These are phyloP conservation scores for Venusia cambrica DNA, from an alignment of 2,888 invertebrate genomes.

Conservation along the genomic window DNA sequence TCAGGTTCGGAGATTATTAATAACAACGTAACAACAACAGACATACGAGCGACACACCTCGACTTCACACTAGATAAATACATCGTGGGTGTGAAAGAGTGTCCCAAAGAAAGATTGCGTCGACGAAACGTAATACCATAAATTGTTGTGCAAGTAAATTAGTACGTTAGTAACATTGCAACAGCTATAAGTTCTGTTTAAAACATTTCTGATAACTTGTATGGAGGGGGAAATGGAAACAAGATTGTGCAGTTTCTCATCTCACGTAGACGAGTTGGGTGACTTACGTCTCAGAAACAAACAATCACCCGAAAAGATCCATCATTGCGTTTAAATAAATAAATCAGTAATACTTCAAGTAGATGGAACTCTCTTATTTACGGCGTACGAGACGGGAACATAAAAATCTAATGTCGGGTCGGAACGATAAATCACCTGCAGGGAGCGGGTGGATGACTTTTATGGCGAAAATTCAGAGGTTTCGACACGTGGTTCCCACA, in stretches of 20 bases:
- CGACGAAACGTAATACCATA: neutral
- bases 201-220: too few species aligned
- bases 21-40: neutral
- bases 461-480: slow-evolving; percentile 61
- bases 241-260: too few species aligned
- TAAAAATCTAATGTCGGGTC: slow-evolving; percentile 67
- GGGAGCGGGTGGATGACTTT: slow-evolving; percentile 41
- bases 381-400: slow-evolving; percentile 62
- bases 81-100: too few species aligned
- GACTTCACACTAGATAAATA: slow-evolving; percentile 10
- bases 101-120: too few species aligned
- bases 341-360: slow-evolving; percentile 55
- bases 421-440: slow-evolving; percentile 28
- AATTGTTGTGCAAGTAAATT: too few species aligned
- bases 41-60: slow-evolving; percentile 1
- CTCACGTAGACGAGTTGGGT: too few species aligned
- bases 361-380: slow-evolving; percentile 60
- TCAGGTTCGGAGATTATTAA: slow-evolving; percentile 14
- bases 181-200: too few species aligned
- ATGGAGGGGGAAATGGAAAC: too few species aligned
- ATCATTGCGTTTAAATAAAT: slow-evolving; percentile 67
- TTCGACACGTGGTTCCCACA: slow-evolving; percentile 64
- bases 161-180: too few species aligned
- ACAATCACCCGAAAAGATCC: slow-evolving; percentile 40
- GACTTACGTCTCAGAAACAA: slow-evolving; percentile 18